Percentiles rank a stretch among this genome's conserved stretches.
Conservation (phyloP, 2,888 invertebrate species). For the Agrypnus murinus region DNA sequence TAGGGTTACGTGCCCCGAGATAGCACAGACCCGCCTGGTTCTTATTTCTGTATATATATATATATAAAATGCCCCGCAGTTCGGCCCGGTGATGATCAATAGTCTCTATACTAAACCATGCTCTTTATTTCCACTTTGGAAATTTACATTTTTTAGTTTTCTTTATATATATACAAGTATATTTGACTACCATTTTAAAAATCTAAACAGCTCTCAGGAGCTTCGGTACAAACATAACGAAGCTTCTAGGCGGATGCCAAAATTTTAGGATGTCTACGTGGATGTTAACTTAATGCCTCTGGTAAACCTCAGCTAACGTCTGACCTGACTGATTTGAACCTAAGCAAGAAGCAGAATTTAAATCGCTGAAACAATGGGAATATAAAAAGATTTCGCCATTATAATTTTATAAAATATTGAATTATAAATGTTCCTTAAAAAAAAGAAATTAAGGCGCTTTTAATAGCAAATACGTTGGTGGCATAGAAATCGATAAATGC, state of each 20-base stretch:
- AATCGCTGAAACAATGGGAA: background rate
- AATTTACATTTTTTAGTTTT: slow-evolving; percentile 20
- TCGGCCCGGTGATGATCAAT: slow-evolving; percentile 50
- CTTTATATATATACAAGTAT: background rate
- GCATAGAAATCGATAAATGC: slow-evolving; percentile 45
- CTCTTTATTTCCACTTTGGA: slow-evolving; percentile 38
- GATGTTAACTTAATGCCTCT: slow-evolving; percentile 16
- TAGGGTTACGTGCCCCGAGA: slow-evolving; percentile 54
- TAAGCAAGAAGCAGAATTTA: background rate
- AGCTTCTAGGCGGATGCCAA: slow-evolving; percentile 17
- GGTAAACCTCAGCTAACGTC: slow-evolving; percentile 9
- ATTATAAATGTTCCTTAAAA: slow-evolving; percentile 25
- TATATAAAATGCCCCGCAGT: slow-evolving; percentile 49
- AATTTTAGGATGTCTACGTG: slow-evolving; percentile 24
- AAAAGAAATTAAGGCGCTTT: slow-evolving; percentile 35
- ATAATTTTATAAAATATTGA: slow-evolving; percentile 29
- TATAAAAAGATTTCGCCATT: slow-evolving; percentile 10
- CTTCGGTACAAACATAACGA: slow-evolving; percentile 20
- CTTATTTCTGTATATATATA: slow-evolving; percentile 52
- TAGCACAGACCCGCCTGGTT: slow-evolving; percentile 52
- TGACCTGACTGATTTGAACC: slow-evolving; percentile 9
- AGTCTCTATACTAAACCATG: slow-evolving; percentile 44
- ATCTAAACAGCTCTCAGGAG: background rate
- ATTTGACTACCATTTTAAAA: slow-evolving; percentile 12
- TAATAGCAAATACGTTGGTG: slow-evolving; percentile 29